phyloP scores from a whole-genome alignment of 37 sponge, comb jelly and placozoan genomes.

The Corticium candelabrum region DNA sequence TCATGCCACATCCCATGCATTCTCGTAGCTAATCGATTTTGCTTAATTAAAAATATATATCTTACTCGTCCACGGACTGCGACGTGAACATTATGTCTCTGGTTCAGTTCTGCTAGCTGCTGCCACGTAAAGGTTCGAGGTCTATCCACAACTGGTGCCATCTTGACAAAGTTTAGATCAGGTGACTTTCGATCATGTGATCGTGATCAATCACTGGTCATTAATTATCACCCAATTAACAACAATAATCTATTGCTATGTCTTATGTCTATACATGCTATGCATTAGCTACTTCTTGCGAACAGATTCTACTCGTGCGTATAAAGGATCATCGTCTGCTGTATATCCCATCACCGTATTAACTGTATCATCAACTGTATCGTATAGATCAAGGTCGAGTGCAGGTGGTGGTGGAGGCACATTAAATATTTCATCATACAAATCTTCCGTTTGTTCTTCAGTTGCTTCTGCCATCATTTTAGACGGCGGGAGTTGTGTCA shows the following conservation, averaged over 20 bases:
- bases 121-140: constrained; percentile 53
- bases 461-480: not conserved
- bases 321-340: not conserved
- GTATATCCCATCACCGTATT: not conserved
- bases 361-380: not conserved
- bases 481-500: no score
- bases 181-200: no score
- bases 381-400: not conserved
- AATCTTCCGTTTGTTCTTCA: not conserved
- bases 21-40: no score
- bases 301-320: not conserved
- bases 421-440: not conserved
- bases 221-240: not conserved
- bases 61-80: constrained; percentile 79
- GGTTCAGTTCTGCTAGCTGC: constrained; percentile 70
- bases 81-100: constrained; percentile 76
- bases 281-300: not conserved
- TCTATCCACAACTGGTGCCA: not conserved
- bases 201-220: not conserved
- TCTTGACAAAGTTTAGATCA: not conserved
- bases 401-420: not conserved
- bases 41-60: no score
- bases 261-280: no score
- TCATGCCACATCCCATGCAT: no score
- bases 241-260: no score